Base-by-base conservation (phyloP, 2,888 invertebrate genomes). In the Hylaea fasciaria region DNA sequence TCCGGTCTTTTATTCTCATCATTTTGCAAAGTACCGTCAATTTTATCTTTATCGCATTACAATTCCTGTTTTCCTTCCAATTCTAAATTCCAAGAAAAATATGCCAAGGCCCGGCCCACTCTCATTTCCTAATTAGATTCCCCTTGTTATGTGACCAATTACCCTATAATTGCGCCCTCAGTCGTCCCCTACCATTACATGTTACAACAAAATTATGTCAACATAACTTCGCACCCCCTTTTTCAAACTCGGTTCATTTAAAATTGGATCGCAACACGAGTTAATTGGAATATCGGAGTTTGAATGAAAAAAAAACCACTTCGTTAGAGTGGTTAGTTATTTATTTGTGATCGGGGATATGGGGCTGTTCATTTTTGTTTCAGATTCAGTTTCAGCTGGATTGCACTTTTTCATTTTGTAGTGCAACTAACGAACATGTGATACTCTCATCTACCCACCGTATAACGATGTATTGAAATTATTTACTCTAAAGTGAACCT, bases 81-180 rank as follows among this genome's bases (percentile, higher is more conserved):
- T 58, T 58, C 35, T 13, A 59, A 54, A 50, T 59, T 50, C 54
- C 45, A 55, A 55, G 55, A 55, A 51, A 55, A 60, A 55, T 43
- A 43, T 28, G 11, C 41, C 43, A 32, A 32, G 29, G 44, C 46
- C 22, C 7, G 29, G 22, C 65, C n/a, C 70, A 65, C 60, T 72
- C 76, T 73, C 71, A 72, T 72, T 63, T 65, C 62, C 68, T 80
- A 80, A 80, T 78, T 77, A 70, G 64, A 71, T 74, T 64, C 40
- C 59, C 66, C 58, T 58, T 71, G 70, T 78, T 71, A 66, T 66
- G 72, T 64, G 73, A 71, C 68, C 65, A 73, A 75, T 80, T 79
- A 77, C 66, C 50, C 50, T 45, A 71, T 77, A 79, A 80, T 79
- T 71, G 66, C 62, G 48, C 63, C 64, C 62, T 64, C 61, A 62